A percentile compares a stretch with the other conserved stretches of the same genome.
These are phyloP conservation scores for Medauroidea extradentata DNA, from an alignment of 1,140 invertebrate genomes.

Conservation along the genomic window DNA sequence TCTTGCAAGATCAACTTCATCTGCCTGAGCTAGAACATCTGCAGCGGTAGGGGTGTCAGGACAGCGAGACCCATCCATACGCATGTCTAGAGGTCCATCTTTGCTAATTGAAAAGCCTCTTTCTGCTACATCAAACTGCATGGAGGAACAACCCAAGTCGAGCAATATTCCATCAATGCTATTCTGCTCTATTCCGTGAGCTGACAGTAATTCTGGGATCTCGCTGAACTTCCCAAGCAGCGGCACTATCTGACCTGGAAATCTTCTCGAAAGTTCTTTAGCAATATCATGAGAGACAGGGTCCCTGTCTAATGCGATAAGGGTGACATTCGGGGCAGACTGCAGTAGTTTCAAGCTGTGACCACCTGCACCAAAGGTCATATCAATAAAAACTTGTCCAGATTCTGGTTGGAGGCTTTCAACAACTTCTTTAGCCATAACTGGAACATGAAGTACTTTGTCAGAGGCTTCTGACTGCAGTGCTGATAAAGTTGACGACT, in stretches of 20 bases:
- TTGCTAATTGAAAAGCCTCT: slow-evolving; percentile 82
- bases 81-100: slow-evolving; percentile 90
- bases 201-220: slow-evolving; percentile 61
- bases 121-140: slow-evolving; percentile 80
- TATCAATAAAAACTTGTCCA: slow-evolving; percentile 67
- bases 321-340: slow-evolving; percentile 46
- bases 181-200: slow-evolving; percentile 52
- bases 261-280: slow-evolving; percentile 54
- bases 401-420: slow-evolving; percentile 58
- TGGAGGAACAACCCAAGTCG: slow-evolving; percentile 94
- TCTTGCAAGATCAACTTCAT: slow-evolving; percentile 71
- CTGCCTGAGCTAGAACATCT: slow-evolving; percentile 75
- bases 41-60: slow-evolving; percentile 71
- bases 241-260: slow-evolving; percentile 67
- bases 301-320: slow-evolving; percentile 87
- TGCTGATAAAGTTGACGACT: too few species aligned
- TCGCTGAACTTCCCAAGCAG: slow-evolving; percentile 86
- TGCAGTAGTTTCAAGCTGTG: slow-evolving; percentile 65
- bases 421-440: slow-evolving; percentile 66
- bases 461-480: not conserved
- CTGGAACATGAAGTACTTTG: slow-evolving; percentile 54
- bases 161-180: slow-evolving; percentile 84
- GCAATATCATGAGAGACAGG: slow-evolving; percentile 69
- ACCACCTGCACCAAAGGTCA: slow-evolving; percentile 95
- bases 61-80: slow-evolving; percentile 80